These are phyloP conservation scores for Hoplostethus mediterraneus DNA, from an alignment of 2,797 vertebrate genomes.

Conservation along the genomic window DNA sequence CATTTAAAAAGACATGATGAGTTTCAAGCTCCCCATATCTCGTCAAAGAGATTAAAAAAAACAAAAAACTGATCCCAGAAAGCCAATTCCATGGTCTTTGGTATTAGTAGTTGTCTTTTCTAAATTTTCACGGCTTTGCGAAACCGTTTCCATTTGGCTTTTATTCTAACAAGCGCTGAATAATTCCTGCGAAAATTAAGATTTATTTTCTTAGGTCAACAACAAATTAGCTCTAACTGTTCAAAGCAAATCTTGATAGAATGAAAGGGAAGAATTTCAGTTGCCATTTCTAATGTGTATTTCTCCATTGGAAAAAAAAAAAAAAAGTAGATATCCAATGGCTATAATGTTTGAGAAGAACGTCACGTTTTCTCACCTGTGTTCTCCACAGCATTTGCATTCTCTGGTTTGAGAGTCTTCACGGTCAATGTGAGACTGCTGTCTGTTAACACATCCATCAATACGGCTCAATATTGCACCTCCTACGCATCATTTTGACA, in stretches of 20 bases:
- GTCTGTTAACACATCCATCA: constrained; percentile 97
- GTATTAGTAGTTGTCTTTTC: constrained; percentile 65
- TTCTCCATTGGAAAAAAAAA: background rate
- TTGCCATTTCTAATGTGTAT: background rate
- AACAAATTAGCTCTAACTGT: constrained; percentile 34
- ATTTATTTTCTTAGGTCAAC: constrained; percentile 26
- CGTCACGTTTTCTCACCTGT: constrained; percentile 87
- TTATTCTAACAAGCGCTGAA: constrained; percentile 48
- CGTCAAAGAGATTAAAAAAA: constrained; percentile 70
- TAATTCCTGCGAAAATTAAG: constrained; percentile 42
- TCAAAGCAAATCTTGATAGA: constrained; percentile 29
- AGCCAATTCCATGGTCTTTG: constrained; percentile 43
- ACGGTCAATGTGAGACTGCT: constrained; percentile 91
- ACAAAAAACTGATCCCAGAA: constrained; percentile 60
- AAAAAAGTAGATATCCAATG: background rate
- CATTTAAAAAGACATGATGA: constrained; percentile 57
- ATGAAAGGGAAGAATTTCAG: constrained; percentile 21
- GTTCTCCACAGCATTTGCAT: constrained; percentile 90
- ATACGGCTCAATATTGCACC: constrained; percentile 89
- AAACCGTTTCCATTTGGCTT: constrained; percentile 53
- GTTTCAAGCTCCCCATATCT: constrained; percentile 59
- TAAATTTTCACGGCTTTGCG: constrained; percentile 46
- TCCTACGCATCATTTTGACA: constrained; percentile 90
- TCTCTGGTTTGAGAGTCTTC: constrained; percentile 89
- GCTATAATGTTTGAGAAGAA: background rate